Base-by-base conservation (phyloP, 2,888 invertebrate species). In the Drosophila colorata region DNA sequence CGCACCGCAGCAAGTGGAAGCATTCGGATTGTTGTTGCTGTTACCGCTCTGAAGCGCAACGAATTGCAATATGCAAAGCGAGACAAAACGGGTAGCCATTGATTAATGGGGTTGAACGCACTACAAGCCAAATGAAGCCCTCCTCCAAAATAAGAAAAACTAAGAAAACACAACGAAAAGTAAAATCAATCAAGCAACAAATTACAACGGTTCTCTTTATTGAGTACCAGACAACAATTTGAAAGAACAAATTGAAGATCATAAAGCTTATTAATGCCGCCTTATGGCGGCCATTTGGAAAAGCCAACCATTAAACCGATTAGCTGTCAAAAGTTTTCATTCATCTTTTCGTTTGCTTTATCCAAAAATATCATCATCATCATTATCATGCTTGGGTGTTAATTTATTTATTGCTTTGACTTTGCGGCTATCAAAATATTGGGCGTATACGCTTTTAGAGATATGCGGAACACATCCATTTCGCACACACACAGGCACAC, bases 1-100 rank as follows among this genome's bases (percentile, higher is more conserved):
- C 69, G 59, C 53, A 60, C 31, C 14, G 16, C 61, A 61, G 53
- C 61, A 56, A 66, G 48, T 49, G 63, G 25, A 40, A 25, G n/a
- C 13, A 13, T 23, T 13, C 2, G 20, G 47, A 37, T 43, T 56
- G 14, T 35, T 74, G 18, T 47, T 56, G 40, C 35, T 61, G 57
- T 38, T 57, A 55, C 9, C 31, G 58, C 60, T 57, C 20, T 51
- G 35, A 46, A 60, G 70, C 74, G 61, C 49, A 74, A 61, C 78
- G 75, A 86, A 82, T 84, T 68, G 84, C 84, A 79, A 74, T 86
- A 83, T 83, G 83, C 84, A 83, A 86, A 80, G 74, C 79, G 69
- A 66, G 52, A 63, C 47, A 58, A 66, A 40, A 40, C 38, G 55
- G 31, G 52, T 28, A 14, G 14, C 69, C 69, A 75, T 76, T 86